Conservation (phyloP, 2,888 invertebrate genomes). For the Parelbella ahira region DNA sequence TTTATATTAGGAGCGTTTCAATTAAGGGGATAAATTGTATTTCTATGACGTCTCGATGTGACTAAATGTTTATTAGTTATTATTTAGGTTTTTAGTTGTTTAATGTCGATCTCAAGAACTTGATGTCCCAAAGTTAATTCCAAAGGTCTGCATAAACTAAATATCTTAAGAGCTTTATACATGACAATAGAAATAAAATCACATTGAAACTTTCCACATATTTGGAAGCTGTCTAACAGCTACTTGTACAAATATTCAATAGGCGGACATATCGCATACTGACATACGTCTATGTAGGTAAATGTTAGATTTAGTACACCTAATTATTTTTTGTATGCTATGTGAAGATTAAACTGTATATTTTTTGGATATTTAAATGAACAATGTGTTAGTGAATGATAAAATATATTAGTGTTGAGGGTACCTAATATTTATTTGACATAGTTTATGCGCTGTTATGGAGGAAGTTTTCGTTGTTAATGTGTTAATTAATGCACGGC, state of each 20-base stretch:
- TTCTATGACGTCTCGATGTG: conserved; percentile 8
- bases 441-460: too few relatives aligned
- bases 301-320: conserved; percentile 10
- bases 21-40: too few relatives aligned
- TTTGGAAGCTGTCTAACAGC: conserved; percentile 17
- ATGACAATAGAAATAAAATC: conserved; percentile 59
- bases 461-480: too few relatives aligned
- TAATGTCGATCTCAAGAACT: conserved; percentile 13
- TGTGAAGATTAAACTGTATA: conserved; percentile 10
- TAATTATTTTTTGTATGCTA: conserved; percentile 15
- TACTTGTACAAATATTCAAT: conserved; percentile 16
- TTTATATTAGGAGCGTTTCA: too few relatives aligned
- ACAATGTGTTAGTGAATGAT: too few relatives aligned
- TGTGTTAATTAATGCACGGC: too few relatives aligned
- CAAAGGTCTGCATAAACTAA: conserved; percentile 15
- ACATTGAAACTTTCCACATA: conserved; percentile 10
- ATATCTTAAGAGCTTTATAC: conserved; percentile 55
- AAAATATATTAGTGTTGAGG: too few relatives aligned
- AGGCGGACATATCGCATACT: conserved; percentile 28
- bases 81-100: conserved; percentile 5
- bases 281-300: conserved; percentile 22
- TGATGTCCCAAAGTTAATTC: conserved; percentile 27
- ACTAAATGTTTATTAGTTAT: neutral
- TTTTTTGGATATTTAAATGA: conserved; percentile 15
- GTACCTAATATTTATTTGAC: too few relatives aligned